Base-by-base conservation (phyloP, 2,113 vertebrate species). In the Oxyura jamaicensis region DNA sequence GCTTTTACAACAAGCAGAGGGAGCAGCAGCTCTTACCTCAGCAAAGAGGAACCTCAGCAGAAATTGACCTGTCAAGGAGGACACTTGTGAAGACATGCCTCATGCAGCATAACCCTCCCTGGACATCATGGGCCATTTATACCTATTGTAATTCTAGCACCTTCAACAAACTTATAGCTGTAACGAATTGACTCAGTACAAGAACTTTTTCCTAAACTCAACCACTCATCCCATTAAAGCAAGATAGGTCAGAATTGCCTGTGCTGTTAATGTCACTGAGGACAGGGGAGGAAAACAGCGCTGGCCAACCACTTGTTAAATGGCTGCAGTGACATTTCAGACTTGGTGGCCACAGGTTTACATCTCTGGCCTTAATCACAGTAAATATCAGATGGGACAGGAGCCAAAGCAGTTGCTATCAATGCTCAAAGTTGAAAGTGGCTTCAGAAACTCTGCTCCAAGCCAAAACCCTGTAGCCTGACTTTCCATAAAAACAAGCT, bases 121-220 rank as follows among this genome's bases (percentile, higher is more conserved):
- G 60, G 35, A 73, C 46, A 68, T 41, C 48, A 39, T 58, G n/a
- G 26, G 39, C 42, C 19, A 8, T 35, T 52, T 10, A 31, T 31
- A 66, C n/a, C 31, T 56, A 36, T 29, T 55, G 36, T 26, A 65
- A 69, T 53, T 74, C 52, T 55, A 62, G 36, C 2, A 1, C 15
- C n/a, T 79, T 53, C 66, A 26, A 26, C n/a, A 52, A 68, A 15
- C 50, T 31, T 23, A 52, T 28, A 50, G 52, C 48, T 56, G 23
- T 3, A 16, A 0, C 0, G 41, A 76, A 69, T 17, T 53, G 71
- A 48, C 28, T 17, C n/a, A 28, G 18, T 5, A 17, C 26, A 0
- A 2, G 5, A 22, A 13, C 8, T 35, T 50, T 21, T 41, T 26
- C 39, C 28, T n/a, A 55, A 77, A 50, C 21, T 35, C 33, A 56